Percentiles rank a stretch among this genome's conserved stretches.
Conservation (phyloP, 2,113 vertebrate genomes). For the Talpa occidentalis region DNA sequence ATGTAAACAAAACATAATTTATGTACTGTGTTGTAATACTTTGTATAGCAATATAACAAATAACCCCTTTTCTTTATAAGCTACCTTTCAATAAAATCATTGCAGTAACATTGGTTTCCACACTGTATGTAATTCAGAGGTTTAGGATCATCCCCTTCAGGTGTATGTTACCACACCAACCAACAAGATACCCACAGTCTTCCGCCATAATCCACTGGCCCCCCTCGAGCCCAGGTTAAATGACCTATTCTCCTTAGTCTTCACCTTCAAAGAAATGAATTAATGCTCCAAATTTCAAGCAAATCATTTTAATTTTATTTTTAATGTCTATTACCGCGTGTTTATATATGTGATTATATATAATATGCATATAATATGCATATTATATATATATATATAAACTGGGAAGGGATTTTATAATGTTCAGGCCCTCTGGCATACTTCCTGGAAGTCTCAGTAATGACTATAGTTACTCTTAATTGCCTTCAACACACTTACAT, state of each 20-base stretch:
- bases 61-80: not conserved
- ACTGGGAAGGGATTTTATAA: slow-evolving; percentile 70
- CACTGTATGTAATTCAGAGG: no score
- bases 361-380: not conserved
- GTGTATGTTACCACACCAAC: no score
- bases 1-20: slow-evolving; percentile 22
- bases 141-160: no score
- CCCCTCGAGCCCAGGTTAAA: not conserved
- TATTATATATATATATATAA: not conserved
- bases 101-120: no score
- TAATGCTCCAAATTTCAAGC: not conserved
- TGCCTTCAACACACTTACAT: slow-evolving; percentile 80
- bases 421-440: slow-evolving; percentile 73
- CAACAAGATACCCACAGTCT: no score
- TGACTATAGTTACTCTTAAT: slow-evolving; percentile 81
- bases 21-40: not conserved
- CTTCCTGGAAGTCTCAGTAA: slow-evolving; percentile 80
- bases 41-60: not conserved
- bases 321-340: not conserved
- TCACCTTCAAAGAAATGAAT: not conserved
- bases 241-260: not conserved
- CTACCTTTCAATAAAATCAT: no score
- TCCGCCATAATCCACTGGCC: no score
- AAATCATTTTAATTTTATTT: slow-evolving; percentile 50
- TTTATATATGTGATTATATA: not conserved